These are phyloP conservation scores for Forbesichthys agassizii DNA, from an alignment of 2,113 vertebrate genomes.

Conservation along the genomic window DNA sequence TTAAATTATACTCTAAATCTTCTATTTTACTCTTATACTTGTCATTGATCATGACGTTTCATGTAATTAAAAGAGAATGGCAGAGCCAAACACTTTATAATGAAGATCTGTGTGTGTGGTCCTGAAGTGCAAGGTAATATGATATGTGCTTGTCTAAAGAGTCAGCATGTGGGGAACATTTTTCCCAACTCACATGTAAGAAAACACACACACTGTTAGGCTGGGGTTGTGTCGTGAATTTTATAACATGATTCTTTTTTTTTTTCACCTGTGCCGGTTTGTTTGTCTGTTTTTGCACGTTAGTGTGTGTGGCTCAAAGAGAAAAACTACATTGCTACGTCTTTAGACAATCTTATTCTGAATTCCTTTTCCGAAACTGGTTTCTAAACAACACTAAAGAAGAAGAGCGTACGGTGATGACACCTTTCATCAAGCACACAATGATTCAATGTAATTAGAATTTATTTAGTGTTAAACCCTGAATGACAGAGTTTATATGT, in stretches of 20 bases:
- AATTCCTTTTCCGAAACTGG: too few relatives aligned
- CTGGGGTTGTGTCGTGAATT: background rate
- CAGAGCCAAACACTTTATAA: conserved; percentile 34
- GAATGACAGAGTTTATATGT: background rate
- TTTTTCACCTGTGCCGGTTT: background rate
- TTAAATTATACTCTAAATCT: too few relatives aligned
- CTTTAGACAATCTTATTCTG: background rate
- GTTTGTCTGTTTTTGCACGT: too few relatives aligned
- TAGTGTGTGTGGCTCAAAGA: background rate
- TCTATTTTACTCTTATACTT: background rate
- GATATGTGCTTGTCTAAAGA: conserved; percentile 52
- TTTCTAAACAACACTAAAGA: background rate
- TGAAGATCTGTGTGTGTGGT: conserved; percentile 51
- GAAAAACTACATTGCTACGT: conserved; percentile 6
- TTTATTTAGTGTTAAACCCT: background rate
- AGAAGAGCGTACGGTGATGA: background rate
- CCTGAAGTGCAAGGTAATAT: conserved; percentile 39
- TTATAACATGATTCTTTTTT: background rate
- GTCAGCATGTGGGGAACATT: conserved; percentile 41
- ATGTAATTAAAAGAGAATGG: conserved; percentile 36
- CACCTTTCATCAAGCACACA: background rate
- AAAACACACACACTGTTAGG: background rate
- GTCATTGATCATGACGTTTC: conserved; percentile 8
- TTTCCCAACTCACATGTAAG: conserved; percentile 16
- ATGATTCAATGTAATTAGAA: background rate